A percentile compares a stretch with the other conserved stretches of the same genome.
Evolutionary conservation across 2,797 vertebrate species (phyloP).

Genomic region (Manis crassicaudata): DNA sequence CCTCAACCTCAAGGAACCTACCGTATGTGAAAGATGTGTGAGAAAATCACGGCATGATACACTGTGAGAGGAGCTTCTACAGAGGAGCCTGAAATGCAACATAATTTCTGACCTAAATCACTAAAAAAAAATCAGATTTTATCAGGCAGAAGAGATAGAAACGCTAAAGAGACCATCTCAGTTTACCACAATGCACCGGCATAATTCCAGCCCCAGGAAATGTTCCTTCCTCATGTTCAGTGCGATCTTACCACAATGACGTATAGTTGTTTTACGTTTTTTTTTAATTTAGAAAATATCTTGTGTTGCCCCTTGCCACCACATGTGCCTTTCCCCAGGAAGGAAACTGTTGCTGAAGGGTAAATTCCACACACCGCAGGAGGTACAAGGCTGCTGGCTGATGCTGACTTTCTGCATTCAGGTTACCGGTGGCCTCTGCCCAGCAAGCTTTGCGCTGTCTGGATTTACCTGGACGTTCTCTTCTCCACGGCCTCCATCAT

Average conservation of each 20-base stretch:
- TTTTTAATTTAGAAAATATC: neutral
- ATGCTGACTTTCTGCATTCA: conserved; percentile 77
- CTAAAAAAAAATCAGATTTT: neutral
- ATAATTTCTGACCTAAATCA: neutral
- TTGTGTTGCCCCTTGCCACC: neutral
- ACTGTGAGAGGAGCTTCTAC: neutral
- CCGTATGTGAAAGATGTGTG: neutral
- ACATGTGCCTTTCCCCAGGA: neutral
- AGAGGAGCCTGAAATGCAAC: neutral
- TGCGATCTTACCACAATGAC: neutral
- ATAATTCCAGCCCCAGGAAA: neutral
- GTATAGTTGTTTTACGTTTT: neutral
- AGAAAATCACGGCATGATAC: neutral
- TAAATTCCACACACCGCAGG: neutral
- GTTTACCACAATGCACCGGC: neutral
- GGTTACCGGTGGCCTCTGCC: conserved; percentile 96
- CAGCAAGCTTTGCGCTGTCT: conserved; percentile 92
- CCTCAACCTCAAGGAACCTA: neutral
- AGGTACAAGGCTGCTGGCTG: neutral
- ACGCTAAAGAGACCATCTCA: neutral
- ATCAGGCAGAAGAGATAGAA: neutral
- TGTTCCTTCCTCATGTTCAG: neutral
- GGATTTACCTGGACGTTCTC: conserved; percentile 98
- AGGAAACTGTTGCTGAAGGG: neutral
- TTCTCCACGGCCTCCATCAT: conserved; percentile 98